phyloP scores from a whole-genome alignment of 1,140 invertebrate genomes.

The Procambarus clarkii region DNA sequence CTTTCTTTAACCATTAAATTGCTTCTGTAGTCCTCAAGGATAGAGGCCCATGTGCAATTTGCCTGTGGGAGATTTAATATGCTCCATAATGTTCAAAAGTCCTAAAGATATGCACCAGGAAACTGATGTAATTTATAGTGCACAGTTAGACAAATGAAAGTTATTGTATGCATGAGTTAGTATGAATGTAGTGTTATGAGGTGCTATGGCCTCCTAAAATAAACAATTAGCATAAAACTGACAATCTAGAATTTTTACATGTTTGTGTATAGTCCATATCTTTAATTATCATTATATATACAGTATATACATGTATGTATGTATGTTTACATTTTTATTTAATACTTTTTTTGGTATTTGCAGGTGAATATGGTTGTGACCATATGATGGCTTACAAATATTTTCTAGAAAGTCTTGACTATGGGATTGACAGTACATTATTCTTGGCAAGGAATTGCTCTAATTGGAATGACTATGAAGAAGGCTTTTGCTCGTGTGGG shows the following conservation, averaged over 20 bases:
- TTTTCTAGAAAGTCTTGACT: slow-evolving; percentile 47
- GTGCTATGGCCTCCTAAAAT: too few species aligned
- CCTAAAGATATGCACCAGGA: too few species aligned
- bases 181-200: too few species aligned
- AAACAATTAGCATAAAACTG: neutral
- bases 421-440: slow-evolving; percentile 34
- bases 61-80: too few species aligned
- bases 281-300: neutral
- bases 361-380: slow-evolving; percentile 53
- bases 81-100: too few species aligned
- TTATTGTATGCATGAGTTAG: too few species aligned
- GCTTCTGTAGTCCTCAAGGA: too few species aligned
- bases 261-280: neutral
- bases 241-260: neutral
- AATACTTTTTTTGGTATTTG: neutral
- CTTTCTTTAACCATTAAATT: too few species aligned
- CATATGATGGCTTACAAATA: slow-evolving; percentile 48
- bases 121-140: too few species aligned
- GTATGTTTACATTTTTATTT: neutral
- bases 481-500: slow-evolving; percentile 35
- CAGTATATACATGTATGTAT: neutral
- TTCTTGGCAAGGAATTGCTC: slow-evolving; percentile 35
- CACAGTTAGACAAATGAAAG: too few species aligned
- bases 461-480: slow-evolving; percentile 7
- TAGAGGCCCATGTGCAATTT: too few species aligned